These are phyloP conservation scores for Cyprinodon tularosa DNA, from an alignment of 2,113 vertebrate species.

Conservation along the genomic window DNA sequence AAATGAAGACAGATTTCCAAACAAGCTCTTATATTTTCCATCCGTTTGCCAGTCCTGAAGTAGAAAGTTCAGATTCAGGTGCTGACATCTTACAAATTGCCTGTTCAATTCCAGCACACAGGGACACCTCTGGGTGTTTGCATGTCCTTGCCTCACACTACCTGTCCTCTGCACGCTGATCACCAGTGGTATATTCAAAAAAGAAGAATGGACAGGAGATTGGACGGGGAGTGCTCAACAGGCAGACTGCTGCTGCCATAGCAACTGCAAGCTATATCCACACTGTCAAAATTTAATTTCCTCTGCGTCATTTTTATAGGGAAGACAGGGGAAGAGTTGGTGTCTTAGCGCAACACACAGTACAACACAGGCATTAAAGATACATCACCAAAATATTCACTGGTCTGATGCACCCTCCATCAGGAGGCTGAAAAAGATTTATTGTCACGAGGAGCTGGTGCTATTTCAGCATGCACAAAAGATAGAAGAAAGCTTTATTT, in stretches of 20 bases:
- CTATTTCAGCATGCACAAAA: constrained; percentile 8
- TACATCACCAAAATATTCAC: constrained; percentile 24
- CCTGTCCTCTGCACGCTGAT: constrained; percentile 44
- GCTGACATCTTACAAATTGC: constrained; percentile 18
- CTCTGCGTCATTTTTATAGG: constrained; percentile 49
- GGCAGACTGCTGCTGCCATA: constrained; percentile 54
- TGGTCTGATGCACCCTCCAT: neutral
- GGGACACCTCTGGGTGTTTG: constrained; percentile 33
- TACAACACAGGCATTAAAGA: constrained; percentile 31
- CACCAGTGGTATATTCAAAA: constrained; percentile 34
- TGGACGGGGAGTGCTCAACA: constrained; percentile 32
- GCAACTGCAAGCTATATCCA: constrained; percentile 66
- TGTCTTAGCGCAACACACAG: constrained; percentile 25
- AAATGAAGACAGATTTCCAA: constrained; percentile 14
- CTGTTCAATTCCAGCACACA: constrained; percentile 27
- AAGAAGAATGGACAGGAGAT: constrained; percentile 20
- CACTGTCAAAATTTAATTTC: constrained; percentile 62
- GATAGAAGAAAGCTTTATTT: constrained; percentile 2
- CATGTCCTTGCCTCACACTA: constrained; percentile 34
- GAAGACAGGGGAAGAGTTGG: constrained; percentile 19
- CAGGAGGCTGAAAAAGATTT: constrained; percentile 5
- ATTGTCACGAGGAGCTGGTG: constrained; percentile 8
- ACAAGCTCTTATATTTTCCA: neutral
- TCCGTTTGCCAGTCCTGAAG: constrained; percentile 1
- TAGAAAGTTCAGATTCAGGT: constrained; percentile 3